Base-by-base conservation (phyloP, 2,113 vertebrate species). In the Gavialis gangeticus region DNA sequence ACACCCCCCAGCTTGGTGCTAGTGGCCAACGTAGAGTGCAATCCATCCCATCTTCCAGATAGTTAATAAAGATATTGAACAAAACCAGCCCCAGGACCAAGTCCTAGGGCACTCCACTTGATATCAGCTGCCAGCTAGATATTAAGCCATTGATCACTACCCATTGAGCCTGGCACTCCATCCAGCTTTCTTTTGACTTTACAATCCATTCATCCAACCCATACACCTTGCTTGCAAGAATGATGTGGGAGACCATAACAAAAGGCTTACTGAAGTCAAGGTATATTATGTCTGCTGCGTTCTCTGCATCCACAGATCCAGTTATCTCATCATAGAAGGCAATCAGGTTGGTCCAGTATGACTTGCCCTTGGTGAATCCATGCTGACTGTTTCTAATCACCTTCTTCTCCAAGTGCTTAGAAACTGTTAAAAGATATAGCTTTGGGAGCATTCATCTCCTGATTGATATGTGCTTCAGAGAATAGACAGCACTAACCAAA, bases 1-100 rank as follows among this genome's bases (percentile, higher is more conserved):
- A 16, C 58, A 4, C 24, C 73, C 25, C 12, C n/a, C 12, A 28
- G 13, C 22, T 28, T 22, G 24, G 27, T 30, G 62, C 57, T 30
- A 66, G 34, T 30, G n/a, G 22, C 75, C 77, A n/a, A 67, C 10
- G 6, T 27, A 1, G 3, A 19, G 62, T 57, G n/a, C 30, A 28
- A 5, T 37, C 24, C 2, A 3, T 56, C 63, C 22, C n/a, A n/a
- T 58, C 3, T n/a, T 66, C 12, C 1, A 1, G 9, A 6, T 66
- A 9, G 27, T 19, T 15, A n/a, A 28, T 76, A 30, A 77, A 57
- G n/a, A 30, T 76, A 59, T 27, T 27, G 55, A 64, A 37, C n/a
- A 37, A n/a, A 17, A 66, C 13, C 37, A 24, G 14, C 77, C 5
- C 54, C 18, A 67, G 84, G 57, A 28, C 76, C 28, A 64, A 58